Evolutionary conservation across 1,140 invertebrate species (phyloP).

Genomic region (Brachionus rubens): DNA sequence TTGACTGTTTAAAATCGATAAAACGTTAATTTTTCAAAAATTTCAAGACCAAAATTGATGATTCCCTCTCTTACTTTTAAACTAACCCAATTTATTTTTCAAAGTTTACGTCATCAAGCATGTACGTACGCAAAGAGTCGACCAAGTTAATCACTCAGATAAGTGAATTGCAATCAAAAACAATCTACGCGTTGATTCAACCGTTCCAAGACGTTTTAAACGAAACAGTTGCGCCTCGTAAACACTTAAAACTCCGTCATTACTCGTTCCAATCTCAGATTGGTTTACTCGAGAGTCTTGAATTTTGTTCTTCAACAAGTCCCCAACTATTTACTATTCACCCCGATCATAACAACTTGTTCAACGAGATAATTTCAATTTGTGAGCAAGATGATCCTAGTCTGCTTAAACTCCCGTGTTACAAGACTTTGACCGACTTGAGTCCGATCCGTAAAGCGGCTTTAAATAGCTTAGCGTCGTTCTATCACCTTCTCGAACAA

Average conservation of each 20-base stretch:
- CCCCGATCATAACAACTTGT: constrained; percentile 28
- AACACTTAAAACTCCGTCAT: constrained; percentile 57
- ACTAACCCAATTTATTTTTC: neutral
- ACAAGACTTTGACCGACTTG: constrained; percentile 81
- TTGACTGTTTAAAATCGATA: too few species aligned
- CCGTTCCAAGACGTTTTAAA: constrained; percentile 85
- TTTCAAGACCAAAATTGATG: too few species aligned
- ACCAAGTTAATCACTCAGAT: constrained; percentile 81
- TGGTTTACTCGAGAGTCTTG: constrained; percentile 45
- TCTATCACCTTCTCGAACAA: constrained; percentile 28
- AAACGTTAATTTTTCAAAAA: too few species aligned
- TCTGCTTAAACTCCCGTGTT: constrained; percentile 81
- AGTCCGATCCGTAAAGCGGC: constrained; percentile 83
- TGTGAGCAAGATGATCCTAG: constrained; percentile 82
- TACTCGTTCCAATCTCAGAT: constrained; percentile 42
- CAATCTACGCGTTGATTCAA: constrained; percentile 86
- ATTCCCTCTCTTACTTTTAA: too few species aligned
- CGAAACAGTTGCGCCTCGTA: constrained; percentile 92
- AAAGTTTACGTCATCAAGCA: constrained; percentile 67
- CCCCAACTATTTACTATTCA: constrained; percentile 14
- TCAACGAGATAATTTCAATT: constrained; percentile 71
- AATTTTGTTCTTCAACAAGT: constrained; percentile 32
- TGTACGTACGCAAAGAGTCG: constrained; percentile 81
- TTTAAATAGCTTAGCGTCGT: constrained; percentile 60
- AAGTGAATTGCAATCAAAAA: constrained; percentile 76